These are phyloP conservation scores for Lophius americanus DNA, from an alignment of 2,797 vertebrate species.

Conservation along the genomic window DNA sequence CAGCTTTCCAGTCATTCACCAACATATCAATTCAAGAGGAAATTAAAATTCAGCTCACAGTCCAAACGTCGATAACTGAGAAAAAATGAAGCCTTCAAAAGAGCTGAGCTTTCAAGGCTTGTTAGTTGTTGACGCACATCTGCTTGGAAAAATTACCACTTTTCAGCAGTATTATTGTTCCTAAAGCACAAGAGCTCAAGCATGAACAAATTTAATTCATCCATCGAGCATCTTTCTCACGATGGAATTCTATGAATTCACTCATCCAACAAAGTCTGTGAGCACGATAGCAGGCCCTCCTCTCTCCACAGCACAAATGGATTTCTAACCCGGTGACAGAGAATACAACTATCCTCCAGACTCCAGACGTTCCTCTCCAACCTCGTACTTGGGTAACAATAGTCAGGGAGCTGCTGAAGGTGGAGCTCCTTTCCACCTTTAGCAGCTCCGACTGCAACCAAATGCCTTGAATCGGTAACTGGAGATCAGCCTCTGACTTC, in stretches of 20 bases:
- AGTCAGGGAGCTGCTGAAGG: too few relatives aligned
- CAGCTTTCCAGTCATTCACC: not conserved
- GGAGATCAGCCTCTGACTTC: too few relatives aligned
- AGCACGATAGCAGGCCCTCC: constrained; percentile 15
- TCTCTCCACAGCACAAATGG: constrained; percentile 33
- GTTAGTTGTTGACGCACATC: not conserved
- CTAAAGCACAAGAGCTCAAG: not conserved
- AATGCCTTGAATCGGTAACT: too few relatives aligned
- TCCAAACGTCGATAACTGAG: not conserved
- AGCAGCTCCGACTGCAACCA: too few relatives aligned
- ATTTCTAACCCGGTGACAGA: constrained; percentile 30
- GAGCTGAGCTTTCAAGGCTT: not conserved
- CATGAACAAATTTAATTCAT: not conserved
- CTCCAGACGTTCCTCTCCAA: not conserved
- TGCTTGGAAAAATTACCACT: too few relatives aligned
- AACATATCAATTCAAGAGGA: not conserved
- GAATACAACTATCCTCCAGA: constrained; percentile 10
- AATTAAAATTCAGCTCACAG: not conserved
- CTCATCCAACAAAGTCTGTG: not conserved
- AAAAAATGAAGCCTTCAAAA: not conserved
- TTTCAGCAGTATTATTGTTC: not conserved
- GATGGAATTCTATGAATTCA: not conserved
- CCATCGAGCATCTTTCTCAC: too few relatives aligned
- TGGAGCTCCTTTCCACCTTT: too few relatives aligned
- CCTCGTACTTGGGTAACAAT: constrained; percentile 1